Evolutionary conservation across 2,888 invertebrate genomes (phyloP), one percentile per base, ranked within the genome.

Genomic region (Elegia similella): DNA sequence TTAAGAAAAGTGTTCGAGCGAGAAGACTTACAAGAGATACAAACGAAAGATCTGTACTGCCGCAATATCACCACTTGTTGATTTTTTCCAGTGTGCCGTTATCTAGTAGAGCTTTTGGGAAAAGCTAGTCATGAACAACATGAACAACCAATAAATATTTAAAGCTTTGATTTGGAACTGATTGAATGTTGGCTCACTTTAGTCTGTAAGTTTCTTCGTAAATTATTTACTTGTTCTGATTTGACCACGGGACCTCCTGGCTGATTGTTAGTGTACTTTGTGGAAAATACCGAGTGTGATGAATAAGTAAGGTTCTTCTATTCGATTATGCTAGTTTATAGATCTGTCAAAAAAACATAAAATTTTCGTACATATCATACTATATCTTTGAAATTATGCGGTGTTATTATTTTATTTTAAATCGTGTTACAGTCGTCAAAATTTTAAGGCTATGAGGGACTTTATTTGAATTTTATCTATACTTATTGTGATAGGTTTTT

Each of bases 141-240:
- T n/a, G n/a, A 71, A 78, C 76, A 75, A 78, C 72, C 68, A 66
- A 68, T 69, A 72, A 73, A 70, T 62, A 71, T 68, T 74, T 87
- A 88, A 90, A 90, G 90, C 90, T 91, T 89, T 90, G 90, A 89
- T 91, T 89, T 89, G 83, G 80, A 80, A 83, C 79, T 84, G 88
- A 85, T 85, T 83, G 83, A 78, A 83, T 80, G 85, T 82, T 80
- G 83, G 84, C 81, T 83, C 80, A 81, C 73, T 76, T 76, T 83
- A 84, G 81, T 70, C 67, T 69, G 68, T 84, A 82, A 81, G 80
- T 68, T 77, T 67, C 63, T 68, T 64, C 62, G 52, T 72, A 72
- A 75, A 74, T 69, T 76, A 70, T 72, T 63, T 67, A 68, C 56
- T 67, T 59, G 67, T 75, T 66, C 75, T 74, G 74, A 73, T 76